Conservation (phyloP, 2,113 vertebrate species). For the Cettia cetti region DNA sequence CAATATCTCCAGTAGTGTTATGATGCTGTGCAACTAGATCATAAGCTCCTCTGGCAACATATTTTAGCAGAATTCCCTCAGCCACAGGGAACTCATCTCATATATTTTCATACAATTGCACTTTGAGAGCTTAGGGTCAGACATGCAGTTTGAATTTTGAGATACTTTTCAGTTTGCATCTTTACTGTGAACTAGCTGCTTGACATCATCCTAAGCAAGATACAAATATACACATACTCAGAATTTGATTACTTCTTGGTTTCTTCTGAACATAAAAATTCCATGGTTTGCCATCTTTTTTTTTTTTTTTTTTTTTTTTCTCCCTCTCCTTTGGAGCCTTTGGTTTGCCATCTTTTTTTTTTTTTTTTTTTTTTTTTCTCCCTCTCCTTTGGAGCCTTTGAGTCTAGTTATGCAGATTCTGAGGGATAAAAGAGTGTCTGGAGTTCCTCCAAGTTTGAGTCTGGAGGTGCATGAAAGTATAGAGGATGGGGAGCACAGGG, state of each 20-base stretch:
- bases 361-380: no score
- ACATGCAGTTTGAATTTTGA: background rate
- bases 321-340: background rate
- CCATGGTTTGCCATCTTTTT: background rate
- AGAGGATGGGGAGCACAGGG: background rate
- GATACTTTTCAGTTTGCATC: background rate
- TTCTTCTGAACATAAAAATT: background rate
- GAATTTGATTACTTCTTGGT: background rate
- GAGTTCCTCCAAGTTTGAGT: background rate
- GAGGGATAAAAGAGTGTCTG: background rate
- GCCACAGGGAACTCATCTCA: background rate
- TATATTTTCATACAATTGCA: background rate
- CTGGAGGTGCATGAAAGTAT: background rate
- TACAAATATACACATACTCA: background rate
- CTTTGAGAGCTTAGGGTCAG: background rate
- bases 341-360: background rate
- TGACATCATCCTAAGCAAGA: background rate
- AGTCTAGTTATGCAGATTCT: background rate
- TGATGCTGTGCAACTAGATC: background rate
- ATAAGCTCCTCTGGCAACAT: background rate
- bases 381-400: background rate
- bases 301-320: no score
- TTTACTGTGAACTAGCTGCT: background rate
- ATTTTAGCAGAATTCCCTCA: background rate
- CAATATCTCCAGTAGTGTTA: background rate